Evolutionary conservation across 2,113 vertebrate genomes (phyloP).

Genomic region (Zeus faber): DNA sequence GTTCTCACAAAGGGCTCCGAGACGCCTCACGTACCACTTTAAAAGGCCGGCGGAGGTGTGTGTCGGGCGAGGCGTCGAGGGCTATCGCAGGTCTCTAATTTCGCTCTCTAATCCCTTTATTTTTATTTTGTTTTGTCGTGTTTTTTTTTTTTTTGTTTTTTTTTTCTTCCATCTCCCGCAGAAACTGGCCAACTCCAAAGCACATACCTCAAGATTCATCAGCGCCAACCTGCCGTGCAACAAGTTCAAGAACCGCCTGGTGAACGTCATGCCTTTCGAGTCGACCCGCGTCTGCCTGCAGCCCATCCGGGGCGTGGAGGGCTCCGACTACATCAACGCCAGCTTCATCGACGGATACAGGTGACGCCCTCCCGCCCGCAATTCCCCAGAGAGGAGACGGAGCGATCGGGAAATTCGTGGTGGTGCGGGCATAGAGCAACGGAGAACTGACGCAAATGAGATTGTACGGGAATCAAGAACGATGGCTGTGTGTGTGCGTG

Average conservation of each 20-base stretch:
- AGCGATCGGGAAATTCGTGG: too few relatives aligned
- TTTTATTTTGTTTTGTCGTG: neutral
- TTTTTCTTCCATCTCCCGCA: constrained; percentile 55
- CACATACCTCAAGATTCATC: constrained; percentile 93
- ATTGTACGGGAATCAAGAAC: too few relatives aligned
- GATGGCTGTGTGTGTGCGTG: too few relatives aligned
- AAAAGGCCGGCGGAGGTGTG: too few relatives aligned
- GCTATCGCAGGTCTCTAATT: neutral
- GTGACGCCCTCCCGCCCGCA: constrained; percentile 64
- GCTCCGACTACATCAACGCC: constrained; percentile 96
- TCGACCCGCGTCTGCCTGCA: constrained; percentile 90
- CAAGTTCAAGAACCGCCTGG: constrained; percentile 97
- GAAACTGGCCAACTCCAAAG: constrained; percentile 91
- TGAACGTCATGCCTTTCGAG: constrained; percentile 96
- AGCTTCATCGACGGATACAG: constrained; percentile 96
- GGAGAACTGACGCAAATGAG: too few relatives aligned
- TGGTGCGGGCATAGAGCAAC: too few relatives aligned
- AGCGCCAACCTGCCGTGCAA: constrained; percentile 96
- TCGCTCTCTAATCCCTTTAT: neutral
- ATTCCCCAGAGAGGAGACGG: too few relatives aligned
- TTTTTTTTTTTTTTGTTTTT: too few relatives aligned
- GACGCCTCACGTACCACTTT: too few relatives aligned
- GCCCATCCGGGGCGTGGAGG: constrained; percentile 93
- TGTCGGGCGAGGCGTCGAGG: too few relatives aligned
- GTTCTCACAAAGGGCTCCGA: too few relatives aligned